Conservation (phyloP, 2,888 invertebrate genomes). For the Lithosia quadra region DNA sequence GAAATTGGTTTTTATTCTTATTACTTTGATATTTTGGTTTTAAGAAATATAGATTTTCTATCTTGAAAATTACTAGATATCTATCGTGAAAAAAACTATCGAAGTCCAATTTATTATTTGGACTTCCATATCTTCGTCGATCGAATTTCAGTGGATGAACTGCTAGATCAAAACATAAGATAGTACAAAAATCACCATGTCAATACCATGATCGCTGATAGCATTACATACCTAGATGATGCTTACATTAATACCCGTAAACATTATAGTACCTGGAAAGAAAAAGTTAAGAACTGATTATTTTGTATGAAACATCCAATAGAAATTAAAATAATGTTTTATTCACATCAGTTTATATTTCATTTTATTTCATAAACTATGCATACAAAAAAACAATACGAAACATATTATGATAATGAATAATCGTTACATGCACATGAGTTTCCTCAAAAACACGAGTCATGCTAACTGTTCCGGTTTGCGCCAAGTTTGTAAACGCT, state of each 20-base stretch:
- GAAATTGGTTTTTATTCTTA: no score
- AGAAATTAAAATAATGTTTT: background rate
- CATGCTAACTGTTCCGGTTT: background rate
- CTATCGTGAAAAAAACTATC: no score
- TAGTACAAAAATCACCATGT: no score
- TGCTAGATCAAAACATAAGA: no score
- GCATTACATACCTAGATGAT: background rate
- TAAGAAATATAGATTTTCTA: no score
- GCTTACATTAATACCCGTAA: background rate
- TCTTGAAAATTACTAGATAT: no score
- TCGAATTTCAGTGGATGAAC: no score
- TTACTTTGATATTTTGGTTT: no score
- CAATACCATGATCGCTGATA: background rate
- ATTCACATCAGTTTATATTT: no score
- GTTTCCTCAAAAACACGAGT: background rate
- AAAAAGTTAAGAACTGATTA: background rate
- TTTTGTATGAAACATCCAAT: background rate
- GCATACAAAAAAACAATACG: background rate
- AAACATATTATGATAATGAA: background rate
- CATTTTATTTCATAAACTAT: no score
- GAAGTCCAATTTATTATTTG: no score
- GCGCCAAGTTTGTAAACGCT: constrained; percentile 24
- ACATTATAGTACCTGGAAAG: background rate
- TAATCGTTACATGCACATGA: background rate
- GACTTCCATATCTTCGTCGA: no score